These are phyloP conservation scores for Thunnus albacares DNA, from an alignment of 2,797 vertebrate species.

Conservation along the genomic window DNA sequence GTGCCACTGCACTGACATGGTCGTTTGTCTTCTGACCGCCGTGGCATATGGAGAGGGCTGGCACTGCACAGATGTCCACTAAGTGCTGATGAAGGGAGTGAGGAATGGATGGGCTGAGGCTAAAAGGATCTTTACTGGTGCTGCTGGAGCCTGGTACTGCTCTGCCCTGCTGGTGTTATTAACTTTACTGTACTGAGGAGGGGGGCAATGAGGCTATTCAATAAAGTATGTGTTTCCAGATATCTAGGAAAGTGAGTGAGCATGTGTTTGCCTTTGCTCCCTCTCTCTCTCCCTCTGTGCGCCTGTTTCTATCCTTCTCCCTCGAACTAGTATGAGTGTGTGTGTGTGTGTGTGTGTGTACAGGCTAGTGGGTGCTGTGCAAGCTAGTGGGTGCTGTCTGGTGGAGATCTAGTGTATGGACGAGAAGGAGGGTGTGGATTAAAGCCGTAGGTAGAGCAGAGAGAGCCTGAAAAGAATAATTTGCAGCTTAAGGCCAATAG, in stretches of 20 bases:
- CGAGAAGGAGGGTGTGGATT: constrained; percentile 72
- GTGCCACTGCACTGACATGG: constrained; percentile 78
- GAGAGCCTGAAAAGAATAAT: constrained; percentile 93
- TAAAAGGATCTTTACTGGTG: constrained; percentile 71
- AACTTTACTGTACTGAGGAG: constrained; percentile 66
- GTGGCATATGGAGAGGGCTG: constrained; percentile 84
- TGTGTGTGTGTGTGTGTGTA: constrained; percentile 2
- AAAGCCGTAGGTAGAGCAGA: constrained; percentile 78
- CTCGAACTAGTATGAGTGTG: constrained; percentile 14
- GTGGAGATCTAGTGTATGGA: constrained; percentile 58
- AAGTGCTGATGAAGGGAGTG: constrained; percentile 86
- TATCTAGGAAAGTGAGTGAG: constrained; percentile 56
- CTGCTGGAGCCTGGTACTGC: constrained; percentile 75
- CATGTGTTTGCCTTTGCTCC: constrained; percentile 52
- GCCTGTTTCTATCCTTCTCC: constrained; percentile 19
- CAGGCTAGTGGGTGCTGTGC: constrained; percentile 61
- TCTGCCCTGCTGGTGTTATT: constrained; percentile 73
- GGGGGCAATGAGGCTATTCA: constrained; percentile 54
- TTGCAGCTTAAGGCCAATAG: constrained; percentile 97
- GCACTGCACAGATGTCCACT: constrained; percentile 87
- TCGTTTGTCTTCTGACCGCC: constrained; percentile 84
- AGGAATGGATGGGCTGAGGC: constrained; percentile 74
- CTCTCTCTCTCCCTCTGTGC: constrained; percentile 16
- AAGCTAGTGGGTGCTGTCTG: constrained; percentile 64
- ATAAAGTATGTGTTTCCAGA: constrained; percentile 66